These are phyloP conservation scores for Rhamphomyia laevipes DNA, from an alignment of 2,888 invertebrate genomes.

Conservation along the genomic window DNA sequence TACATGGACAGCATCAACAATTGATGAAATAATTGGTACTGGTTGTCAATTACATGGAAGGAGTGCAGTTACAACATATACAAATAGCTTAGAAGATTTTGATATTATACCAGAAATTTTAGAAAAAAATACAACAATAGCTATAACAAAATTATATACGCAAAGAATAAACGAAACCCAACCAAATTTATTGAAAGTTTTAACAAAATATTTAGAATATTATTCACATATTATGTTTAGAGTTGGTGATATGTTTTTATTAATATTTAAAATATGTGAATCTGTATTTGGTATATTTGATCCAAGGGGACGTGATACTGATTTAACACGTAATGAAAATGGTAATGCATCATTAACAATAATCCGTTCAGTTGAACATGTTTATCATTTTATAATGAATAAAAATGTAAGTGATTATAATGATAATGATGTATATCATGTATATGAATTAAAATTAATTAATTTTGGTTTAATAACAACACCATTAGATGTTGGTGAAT, in stretches of 20 bases:
- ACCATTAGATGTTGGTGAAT: constrained; percentile 11
- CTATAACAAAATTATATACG: constrained; percentile 24
- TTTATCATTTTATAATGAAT: constrained; percentile 29
- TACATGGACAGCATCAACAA: constrained; percentile 26
- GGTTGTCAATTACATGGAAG: constrained; percentile 21
- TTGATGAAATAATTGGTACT: constrained; percentile 25
- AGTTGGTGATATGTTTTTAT: constrained; percentile 22
- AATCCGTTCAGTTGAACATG: constrained; percentile 24
- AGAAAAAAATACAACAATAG: constrained; percentile 23
- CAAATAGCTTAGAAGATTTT: constrained; percentile 23
- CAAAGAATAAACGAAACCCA: constrained; percentile 22
- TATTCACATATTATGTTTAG: constrained; percentile 25
- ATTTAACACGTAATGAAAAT: constrained; percentile 23
- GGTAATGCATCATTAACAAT: constrained; percentile 44
- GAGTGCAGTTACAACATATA: background rate
- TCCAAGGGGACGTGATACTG: constrained; percentile 36
- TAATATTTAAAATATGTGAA: constrained; percentile 42
- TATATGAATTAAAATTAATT: constrained; percentile 26
- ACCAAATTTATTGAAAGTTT: constrained; percentile 27
- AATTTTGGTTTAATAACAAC: constrained; percentile 26
- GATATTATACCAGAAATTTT: constrained; percentile 28
- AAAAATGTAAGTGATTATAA: constrained; percentile 20
- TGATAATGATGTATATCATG: constrained; percentile 21
- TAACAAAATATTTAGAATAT: constrained; percentile 26
- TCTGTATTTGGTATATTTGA: constrained; percentile 49